Base-by-base conservation (phyloP, 2,888 invertebrate genomes). In the Dasysyrphus tricinctus region DNA sequence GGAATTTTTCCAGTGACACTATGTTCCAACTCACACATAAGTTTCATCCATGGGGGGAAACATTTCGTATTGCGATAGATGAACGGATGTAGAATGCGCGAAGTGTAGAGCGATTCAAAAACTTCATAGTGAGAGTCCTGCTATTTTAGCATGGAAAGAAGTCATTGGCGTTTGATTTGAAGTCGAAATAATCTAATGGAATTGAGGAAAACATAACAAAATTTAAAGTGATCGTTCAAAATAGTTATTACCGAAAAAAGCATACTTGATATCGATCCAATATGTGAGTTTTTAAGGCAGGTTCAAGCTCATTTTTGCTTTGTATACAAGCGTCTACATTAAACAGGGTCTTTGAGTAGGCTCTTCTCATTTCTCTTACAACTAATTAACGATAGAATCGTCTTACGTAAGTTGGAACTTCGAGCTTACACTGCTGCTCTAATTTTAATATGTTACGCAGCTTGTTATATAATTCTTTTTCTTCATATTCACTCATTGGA, bases 61-160 rank as follows among this genome's bases (percentile, higher is more conserved):
- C 94, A 94, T 82, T 94, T 93, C 8, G 91, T 91, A 90, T 97
- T 97, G 88, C 97, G 93, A 88, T 96, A 94, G 88, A 98, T 97
- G 92, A 95, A 98, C 0, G 98, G 98, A 92, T 97, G 96, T 76
- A 98, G 93, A 73, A 95, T 92, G 70, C 96, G 94, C 87, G 95
- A 95, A 6, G 96, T 96, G 90, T 95, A 95, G 0, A 96, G 94
- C 39, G 96, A 96, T 77, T 95, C 93, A 90, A 96, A 95, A 14
- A 94, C 90, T 56, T 94, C 92, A 29, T 94, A 93, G 84, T 94
- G 94, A 34, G 92, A 91, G 80, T 1, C 95, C 94, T 32, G 94
- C 93, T 16, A 96, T 91, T n/a, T n/a, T n/a, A n/a, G n/a, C n/a
- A n/a, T n/a, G n/a, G n/a, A n/a, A n/a, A n/a, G n/a, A n/a, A n/a